Percentiles rank a stretch among this genome's conserved stretches.
These are phyloP conservation scores for Serinus canaria DNA, from an alignment of 2,113 vertebrate genomes.

Conservation along the genomic window DNA sequence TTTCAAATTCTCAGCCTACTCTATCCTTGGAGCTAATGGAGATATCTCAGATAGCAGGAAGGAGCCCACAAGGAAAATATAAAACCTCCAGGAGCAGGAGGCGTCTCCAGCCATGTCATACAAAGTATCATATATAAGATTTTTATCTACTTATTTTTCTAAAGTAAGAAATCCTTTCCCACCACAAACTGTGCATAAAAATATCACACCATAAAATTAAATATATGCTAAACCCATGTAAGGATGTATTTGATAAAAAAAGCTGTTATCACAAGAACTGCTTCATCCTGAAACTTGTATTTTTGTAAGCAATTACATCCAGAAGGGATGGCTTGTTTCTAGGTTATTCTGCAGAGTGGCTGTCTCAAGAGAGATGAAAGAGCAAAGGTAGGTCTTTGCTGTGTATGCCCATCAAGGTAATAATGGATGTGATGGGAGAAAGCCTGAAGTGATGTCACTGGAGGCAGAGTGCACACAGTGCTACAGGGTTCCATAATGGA, in stretches of 20 bases:
- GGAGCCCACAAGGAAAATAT: conserved; percentile 20
- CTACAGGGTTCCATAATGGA: background rate
- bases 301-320: background rate
- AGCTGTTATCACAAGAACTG: background rate
- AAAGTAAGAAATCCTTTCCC: background rate
- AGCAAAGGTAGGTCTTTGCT: conserved; percentile 27
- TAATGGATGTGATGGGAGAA: conserved; percentile 23
- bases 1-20: background rate
- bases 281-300: background rate
- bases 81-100: background rate
- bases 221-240: background rate
- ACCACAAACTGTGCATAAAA: background rate
- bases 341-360: conserved; percentile 21
- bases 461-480: background rate
- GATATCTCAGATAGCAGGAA: conserved; percentile 30
- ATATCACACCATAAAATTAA: background rate
- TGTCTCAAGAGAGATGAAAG: conserved; percentile 26
- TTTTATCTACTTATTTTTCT: background rate
- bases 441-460: conserved; percentile 37
- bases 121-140: background rate
- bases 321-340: background rate
- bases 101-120: background rate
- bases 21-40: conserved; percentile 23
- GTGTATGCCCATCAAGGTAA: conserved; percentile 19
- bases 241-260: background rate